These are phyloP conservation scores for Lampris megalopsis DNA, from an alignment of 2,113 vertebrate genomes.

Conservation along the genomic window DNA sequence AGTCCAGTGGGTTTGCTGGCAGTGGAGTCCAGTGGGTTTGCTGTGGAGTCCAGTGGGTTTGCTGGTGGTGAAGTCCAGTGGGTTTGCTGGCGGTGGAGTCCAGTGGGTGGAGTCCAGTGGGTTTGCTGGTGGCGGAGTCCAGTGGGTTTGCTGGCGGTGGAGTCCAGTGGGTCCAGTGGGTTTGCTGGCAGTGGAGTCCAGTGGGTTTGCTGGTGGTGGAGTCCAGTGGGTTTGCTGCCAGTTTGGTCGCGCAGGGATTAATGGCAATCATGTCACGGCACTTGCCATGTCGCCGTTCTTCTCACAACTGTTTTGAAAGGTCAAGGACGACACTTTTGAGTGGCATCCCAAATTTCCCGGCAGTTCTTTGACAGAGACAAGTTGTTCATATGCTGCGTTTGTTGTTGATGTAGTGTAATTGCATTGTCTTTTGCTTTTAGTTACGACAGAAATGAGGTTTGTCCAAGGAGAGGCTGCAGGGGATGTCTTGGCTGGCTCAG, in stretches of 20 bases:
- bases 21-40: no score
- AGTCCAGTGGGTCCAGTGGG: constrained; percentile 29
- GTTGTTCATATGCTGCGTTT: no score
- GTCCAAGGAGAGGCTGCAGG: no score
- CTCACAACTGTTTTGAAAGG: constrained; percentile 4
- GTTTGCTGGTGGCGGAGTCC: not conserved
- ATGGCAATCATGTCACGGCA: constrained; percentile 35
- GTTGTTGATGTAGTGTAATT: no score
- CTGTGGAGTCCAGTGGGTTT: no score
- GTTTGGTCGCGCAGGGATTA: constrained; percentile 41
- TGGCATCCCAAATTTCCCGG: no score
- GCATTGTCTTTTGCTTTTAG: no score
- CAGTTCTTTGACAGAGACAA: no score
- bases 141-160: not conserved
- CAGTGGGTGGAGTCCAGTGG: constrained; percentile 5
- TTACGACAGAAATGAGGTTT: no score
- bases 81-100: constrained; percentile 26
- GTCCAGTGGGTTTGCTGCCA: constrained; percentile 16
- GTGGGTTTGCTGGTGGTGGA: constrained; percentile 2
- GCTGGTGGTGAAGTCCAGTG: no score
- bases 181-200: not conserved
- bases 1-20: no score
- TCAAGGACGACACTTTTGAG: not conserved
- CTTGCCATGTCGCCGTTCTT: constrained; percentile 8
- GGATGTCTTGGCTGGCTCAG: no score